Conservation (phyloP, 1,140 invertebrate genomes). For the Apis cerana region DNA sequence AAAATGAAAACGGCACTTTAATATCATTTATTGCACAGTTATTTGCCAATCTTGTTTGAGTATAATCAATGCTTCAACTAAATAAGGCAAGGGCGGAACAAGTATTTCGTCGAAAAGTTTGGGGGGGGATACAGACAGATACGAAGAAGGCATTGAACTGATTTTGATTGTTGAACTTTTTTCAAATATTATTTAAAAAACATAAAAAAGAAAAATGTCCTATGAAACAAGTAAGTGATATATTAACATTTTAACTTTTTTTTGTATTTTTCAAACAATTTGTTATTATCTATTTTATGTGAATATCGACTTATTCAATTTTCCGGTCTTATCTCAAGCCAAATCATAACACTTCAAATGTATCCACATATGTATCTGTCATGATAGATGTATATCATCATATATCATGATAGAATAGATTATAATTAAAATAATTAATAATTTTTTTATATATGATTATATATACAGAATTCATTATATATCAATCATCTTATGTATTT, state of each 20-base stretch:
- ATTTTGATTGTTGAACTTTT: slow-evolving; percentile 35
- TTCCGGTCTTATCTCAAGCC: slow-evolving; percentile 52
- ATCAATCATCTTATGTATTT: neutral
- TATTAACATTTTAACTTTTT: neutral
- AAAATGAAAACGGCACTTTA: slow-evolving; percentile 8
- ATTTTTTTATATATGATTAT: neutral
- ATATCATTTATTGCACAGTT: neutral
- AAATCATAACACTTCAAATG: slow-evolving; percentile 42
- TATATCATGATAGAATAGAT: neutral
- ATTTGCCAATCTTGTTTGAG: slow-evolving; percentile 11
- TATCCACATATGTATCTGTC: slow-evolving; percentile 6
- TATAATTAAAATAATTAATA: neutral
- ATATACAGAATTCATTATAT: neutral
- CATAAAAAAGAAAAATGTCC: slow-evolving; percentile 67
- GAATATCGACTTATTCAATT: slow-evolving; percentile 29
- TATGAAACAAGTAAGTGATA: slow-evolving; percentile 74
- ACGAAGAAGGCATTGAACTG: slow-evolving; percentile 48
- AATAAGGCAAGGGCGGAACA: slow-evolving; percentile 77
- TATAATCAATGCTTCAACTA: slow-evolving; percentile 62
- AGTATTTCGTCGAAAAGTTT: slow-evolving; percentile 55
- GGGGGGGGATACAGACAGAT: slow-evolving; percentile 51
- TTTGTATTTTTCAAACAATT: neutral
- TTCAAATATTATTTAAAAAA: slow-evolving; percentile 51
- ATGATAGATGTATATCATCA: neutral
- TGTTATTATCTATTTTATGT: slow-evolving; percentile 13